Base-by-base conservation (phyloP, 1,140 invertebrate species). In the Palaemon carinicauda region DNA sequence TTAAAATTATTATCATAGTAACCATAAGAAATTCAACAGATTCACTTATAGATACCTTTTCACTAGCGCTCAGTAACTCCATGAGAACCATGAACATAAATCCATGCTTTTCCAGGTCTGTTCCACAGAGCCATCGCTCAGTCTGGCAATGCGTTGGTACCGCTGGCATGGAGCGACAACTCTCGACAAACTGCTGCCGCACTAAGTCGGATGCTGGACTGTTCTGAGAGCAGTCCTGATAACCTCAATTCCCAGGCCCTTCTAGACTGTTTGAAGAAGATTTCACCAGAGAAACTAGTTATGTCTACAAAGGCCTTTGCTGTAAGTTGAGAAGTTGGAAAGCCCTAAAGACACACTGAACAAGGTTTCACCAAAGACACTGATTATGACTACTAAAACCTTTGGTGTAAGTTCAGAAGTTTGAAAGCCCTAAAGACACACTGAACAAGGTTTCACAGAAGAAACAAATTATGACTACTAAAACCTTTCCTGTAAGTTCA, bases 71-170 rank as follows among this genome's bases (percentile, higher is more conserved):
- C 7, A 12, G 7, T 12, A 41, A 9, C 41, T 41, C 41, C 41
- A 12, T 41, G 7, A 41, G 41, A 1, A 9, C 12, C 41, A 41
- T 41, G 7, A 73, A 4, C 4, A 0, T 51, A 27, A 24, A 19
- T 21, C 50, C 19, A 1, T 41, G 12, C 12, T 52, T 50, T 14
- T 12, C n/a, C 80, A 82, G 80, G 80, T 14, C n/a, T 82, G 65
- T 82, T 82, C 80, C 56, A 82, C 4, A 60, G 80, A 31, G 80
- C 80, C 80, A 82, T 82, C 60, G 10, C 73, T 5, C 80, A 82
- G 65, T 82, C 80, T 15, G 80, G 80, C 2, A 65, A 60, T 3
- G n/a, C 65, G 17, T 17, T 82, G 3, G 1, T 41, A 0, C 53
- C 65, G 41, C 19, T 9, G 19, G 3, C 7, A 4, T 41, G 15